These are phyloP conservation scores for Rhipidura dahli DNA, from an alignment of 2,113 vertebrate species.

Conservation along the genomic window DNA sequence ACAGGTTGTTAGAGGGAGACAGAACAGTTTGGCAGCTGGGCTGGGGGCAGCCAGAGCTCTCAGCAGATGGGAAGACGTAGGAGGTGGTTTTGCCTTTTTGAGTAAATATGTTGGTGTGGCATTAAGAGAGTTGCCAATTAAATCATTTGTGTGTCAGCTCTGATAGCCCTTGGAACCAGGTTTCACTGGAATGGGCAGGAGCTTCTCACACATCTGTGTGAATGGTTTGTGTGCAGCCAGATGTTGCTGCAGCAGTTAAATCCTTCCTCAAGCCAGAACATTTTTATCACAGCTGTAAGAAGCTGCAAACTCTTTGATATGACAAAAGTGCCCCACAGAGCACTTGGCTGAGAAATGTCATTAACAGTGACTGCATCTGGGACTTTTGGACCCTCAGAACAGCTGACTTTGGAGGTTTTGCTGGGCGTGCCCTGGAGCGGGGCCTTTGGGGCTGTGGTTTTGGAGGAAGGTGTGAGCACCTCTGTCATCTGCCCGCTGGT, in stretches of 20 bases:
- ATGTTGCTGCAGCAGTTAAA: neutral
- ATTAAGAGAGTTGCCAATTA: neutral
- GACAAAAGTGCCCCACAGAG: neutral
- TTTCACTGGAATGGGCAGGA: neutral
- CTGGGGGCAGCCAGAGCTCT: neutral
- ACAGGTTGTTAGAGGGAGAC: neutral
- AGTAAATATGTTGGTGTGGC: neutral
- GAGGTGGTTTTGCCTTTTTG: neutral
- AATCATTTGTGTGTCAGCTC: neutral
- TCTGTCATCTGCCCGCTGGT: accelerated
- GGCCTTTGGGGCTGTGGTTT: neutral
- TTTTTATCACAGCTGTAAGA: neutral
- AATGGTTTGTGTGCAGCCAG: neutral
- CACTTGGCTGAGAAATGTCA: neutral
- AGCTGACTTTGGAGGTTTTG: neutral
- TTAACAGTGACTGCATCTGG: neutral
- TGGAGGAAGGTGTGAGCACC: neutral
- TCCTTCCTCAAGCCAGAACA: neutral
- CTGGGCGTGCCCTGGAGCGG: accelerated
- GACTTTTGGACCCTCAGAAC: neutral
- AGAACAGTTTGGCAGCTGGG: neutral
- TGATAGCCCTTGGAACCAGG: neutral
- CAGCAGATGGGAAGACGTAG: neutral
- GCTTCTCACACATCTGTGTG: neutral
- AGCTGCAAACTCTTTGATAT: neutral